Conservation (phyloP, 2,888 invertebrate genomes). For the Amblyjoppa fuscipennis region DNA sequence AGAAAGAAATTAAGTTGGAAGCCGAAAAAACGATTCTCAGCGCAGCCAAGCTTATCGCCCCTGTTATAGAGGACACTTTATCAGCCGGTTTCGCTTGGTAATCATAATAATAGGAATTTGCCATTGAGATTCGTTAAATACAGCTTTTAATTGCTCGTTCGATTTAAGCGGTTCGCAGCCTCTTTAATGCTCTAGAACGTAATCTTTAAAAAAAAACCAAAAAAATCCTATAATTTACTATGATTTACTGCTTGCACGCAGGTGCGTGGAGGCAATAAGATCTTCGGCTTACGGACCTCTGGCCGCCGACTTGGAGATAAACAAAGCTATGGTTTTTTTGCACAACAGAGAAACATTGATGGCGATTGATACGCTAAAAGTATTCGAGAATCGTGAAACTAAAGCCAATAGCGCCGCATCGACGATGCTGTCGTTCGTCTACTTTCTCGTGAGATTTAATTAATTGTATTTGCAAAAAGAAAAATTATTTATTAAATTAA, state of each 20-base stretch:
- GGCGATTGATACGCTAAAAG: constrained; percentile 94
- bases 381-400: constrained; percentile 94
- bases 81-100: constrained; percentile 87
- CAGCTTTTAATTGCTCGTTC: background rate
- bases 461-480: too few species aligned
- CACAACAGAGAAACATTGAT: constrained; percentile 92
- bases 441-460: constrained; percentile 88
- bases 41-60: constrained; percentile 95
- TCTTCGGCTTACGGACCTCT: constrained; percentile 94
- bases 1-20: constrained; percentile 89
- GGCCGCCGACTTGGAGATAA: constrained; percentile 95
- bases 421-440: constrained; percentile 94
- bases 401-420: constrained; percentile 94
- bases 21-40: constrained; percentile 94
- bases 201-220: background rate
- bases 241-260: constrained; percentile 79
- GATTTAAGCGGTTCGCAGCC: background rate
- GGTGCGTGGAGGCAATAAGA: constrained; percentile 98
- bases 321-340: constrained; percentile 94
- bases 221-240: too few species aligned
- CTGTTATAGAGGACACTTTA: constrained; percentile 91
- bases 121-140: background rate
- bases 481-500: background rate
- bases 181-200: background rate
- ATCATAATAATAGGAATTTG: constrained; percentile 38